phyloP scores from a whole-genome alignment of 2,888 invertebrate genomes.

The Lepidonotus clava region DNA sequence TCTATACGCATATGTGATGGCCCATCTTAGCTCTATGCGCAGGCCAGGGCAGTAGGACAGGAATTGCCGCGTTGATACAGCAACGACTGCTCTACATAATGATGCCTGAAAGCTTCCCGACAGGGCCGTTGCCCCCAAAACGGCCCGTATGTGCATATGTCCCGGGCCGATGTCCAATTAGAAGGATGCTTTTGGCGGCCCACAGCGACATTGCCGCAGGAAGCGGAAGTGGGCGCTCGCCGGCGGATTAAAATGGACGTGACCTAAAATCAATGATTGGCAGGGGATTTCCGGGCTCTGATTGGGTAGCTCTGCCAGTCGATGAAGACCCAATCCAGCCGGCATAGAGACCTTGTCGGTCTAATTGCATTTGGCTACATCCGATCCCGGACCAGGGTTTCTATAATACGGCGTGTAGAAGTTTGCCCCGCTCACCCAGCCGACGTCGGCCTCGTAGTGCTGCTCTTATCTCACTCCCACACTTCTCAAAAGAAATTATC shows the following conservation, averaged over 20 bases:
- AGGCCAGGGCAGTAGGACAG: too few relatives aligned
- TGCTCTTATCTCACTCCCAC: not conserved
- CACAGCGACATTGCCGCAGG: not conserved
- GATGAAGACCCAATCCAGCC: conserved; percentile 8
- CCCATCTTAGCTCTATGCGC: too few relatives aligned
- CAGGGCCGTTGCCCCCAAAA: not conserved
- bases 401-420: not conserved
- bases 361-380: conserved; percentile 31
- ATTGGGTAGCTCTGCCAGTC: conserved; percentile 38
- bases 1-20: too few relatives aligned
- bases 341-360: conserved; percentile 29
- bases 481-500: too few relatives aligned
- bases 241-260: conserved; percentile 42
- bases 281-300: conserved; percentile 20
- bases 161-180: conserved; percentile 15
- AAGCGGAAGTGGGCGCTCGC: conserved; percentile 24
- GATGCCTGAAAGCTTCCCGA: not conserved
- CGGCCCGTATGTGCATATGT: not conserved
- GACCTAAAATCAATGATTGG: conserved; percentile 43
- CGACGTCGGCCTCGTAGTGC: too few relatives aligned
- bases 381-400: conserved; percentile 20
- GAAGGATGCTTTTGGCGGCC: conserved; percentile 13
- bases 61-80: not conserved
- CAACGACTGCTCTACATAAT: not conserved
- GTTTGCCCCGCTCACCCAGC: too few relatives aligned